These are phyloP conservation scores for Carcharodon carcharias DNA, from an alignment of 2,797 vertebrate species.

Conservation along the genomic window DNA sequence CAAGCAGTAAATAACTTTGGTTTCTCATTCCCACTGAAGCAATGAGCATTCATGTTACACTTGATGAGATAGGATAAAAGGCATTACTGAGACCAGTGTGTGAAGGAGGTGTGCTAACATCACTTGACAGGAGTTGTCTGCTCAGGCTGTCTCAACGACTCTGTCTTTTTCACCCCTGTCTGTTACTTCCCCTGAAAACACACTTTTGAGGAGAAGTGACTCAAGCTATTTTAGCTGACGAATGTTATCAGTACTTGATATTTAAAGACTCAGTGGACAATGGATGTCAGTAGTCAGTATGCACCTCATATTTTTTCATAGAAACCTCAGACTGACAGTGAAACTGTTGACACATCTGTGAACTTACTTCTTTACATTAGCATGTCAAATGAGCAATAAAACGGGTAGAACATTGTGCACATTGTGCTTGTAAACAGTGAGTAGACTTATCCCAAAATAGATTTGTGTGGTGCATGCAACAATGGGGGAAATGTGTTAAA, in stretches of 20 bases:
- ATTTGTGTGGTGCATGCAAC: background rate
- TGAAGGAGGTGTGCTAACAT: background rate
- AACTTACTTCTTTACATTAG: background rate
- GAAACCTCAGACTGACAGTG: background rate
- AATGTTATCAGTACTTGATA: background rate
- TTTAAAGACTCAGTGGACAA: background rate
- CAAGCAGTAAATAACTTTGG: background rate
- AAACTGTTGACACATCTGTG: background rate
- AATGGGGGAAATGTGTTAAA: background rate
- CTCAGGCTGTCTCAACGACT: background rate
- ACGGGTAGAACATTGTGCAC: background rate
- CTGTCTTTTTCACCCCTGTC: conserved; percentile 12
- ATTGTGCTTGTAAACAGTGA: background rate
- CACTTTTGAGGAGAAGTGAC: background rate
- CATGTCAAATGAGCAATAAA: background rate
- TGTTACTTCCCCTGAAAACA: conserved; percentile 24
- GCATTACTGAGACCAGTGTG: background rate
- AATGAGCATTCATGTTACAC: background rate
- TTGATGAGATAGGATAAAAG: conserved; percentile 1
- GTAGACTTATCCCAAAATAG: background rate
- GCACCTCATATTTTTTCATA: background rate
- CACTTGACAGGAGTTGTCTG: background rate
- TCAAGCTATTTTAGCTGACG: background rate
- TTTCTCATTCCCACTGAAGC: background rate
- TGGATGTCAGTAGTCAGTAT: no score